These are phyloP conservation scores for Lanius collurio DNA, from an alignment of 2,113 vertebrate genomes.

Conservation along the genomic window DNA sequence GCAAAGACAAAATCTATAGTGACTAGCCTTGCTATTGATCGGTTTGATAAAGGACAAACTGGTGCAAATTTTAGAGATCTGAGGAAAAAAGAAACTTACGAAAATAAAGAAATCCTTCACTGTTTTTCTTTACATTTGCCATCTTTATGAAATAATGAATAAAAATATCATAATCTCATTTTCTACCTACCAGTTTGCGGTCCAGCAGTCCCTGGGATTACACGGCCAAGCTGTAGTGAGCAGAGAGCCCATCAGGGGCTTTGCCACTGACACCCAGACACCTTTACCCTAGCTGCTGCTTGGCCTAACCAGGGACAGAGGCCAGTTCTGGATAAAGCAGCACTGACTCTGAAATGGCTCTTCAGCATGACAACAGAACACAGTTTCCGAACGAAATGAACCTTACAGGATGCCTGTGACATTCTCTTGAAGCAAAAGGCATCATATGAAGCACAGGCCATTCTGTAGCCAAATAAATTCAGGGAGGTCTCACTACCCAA, in stretches of 20 bases:
- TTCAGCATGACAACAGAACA: neutral
- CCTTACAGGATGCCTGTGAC: neutral
- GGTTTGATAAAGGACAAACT: neutral
- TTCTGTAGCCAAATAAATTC: neutral
- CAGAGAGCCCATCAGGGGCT: neutral
- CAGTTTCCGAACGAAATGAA: neutral
- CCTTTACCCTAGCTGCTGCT: neutral
- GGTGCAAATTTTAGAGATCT: neutral
- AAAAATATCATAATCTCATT: neutral
- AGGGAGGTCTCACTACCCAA: neutral
- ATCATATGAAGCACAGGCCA: neutral
- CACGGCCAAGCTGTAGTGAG: rapidly evolving
- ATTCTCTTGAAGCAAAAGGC: neutral
- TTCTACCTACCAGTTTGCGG: neutral
- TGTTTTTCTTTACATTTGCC: neutral
- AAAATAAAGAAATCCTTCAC: neutral
- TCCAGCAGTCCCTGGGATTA: neutral
- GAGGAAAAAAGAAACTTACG: neutral
- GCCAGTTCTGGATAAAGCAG: neutral
- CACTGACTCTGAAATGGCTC: neutral
- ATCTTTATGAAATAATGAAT: neutral
- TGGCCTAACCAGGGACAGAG: neutral
- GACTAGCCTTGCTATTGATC: neutral
- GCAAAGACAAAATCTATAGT: neutral
- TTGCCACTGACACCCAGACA: neutral